These are phyloP conservation scores for Epizoanthus fatuus DNA, from an alignment of 92 coral and sea anemone species.

Conservation along the genomic window DNA sequence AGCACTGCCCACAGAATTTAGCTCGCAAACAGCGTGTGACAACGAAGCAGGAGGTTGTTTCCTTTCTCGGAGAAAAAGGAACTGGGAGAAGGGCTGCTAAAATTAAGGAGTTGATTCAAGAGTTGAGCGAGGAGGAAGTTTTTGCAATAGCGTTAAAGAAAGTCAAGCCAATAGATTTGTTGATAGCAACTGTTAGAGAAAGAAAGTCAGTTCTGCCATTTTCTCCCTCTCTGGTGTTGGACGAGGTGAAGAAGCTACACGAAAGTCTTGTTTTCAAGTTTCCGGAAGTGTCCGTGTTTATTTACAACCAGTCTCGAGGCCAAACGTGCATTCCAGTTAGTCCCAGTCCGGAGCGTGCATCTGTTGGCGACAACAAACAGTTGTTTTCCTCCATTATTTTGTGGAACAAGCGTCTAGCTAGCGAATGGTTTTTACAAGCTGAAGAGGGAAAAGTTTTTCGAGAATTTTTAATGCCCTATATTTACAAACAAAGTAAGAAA, in stretches of 20 bases:
- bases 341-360: neutral
- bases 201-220: neutral
- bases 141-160: neutral
- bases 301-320: neutral
- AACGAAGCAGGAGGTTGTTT: conserved; percentile 3
- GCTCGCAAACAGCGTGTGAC: conserved; percentile 6
- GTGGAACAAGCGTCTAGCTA: too few species aligned
- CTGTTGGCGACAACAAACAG: too few species aligned
- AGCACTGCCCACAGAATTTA: conserved; percentile 4
- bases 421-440: neutral
- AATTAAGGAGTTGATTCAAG: neutral
- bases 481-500: neutral
- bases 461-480: neutral
- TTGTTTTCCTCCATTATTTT: too few species aligned
- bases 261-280: neutral
- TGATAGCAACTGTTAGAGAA: neutral
- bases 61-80: neutral
- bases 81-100: neutral
- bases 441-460: neutral
- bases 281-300: neutral
- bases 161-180: neutral
- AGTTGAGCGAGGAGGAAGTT: neutral
- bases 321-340: neutral
- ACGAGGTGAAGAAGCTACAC: neutral
- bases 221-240: neutral